Base-by-base conservation (phyloP, 2,888 invertebrate species). In the Dexiosoma caninum region DNA sequence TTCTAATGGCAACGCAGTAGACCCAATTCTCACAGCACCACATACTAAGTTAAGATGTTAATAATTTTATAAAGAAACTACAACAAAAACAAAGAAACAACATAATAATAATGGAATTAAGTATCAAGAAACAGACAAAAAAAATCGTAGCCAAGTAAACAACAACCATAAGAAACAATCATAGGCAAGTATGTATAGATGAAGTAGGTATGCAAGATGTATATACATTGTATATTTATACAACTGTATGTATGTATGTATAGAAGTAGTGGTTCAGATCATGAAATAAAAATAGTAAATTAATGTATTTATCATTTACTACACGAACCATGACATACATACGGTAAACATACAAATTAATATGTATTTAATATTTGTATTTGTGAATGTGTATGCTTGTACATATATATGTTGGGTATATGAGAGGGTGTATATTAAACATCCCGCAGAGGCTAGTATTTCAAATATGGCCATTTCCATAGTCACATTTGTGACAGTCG, bases 321-420 rank as follows among this genome's bases (percentile, higher is more conserved):
- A 81, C 81, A 77, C 81, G 77, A 81, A 81, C 81, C 81, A 81
- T 81, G 81, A 81, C 81, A 81, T 71, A 78, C 81, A 81, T 78
- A 81, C 44, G 46, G n/a, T 37, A 37, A 57, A 37, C 19, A 32
- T 57, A 32, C 64, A 66, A 53, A 76, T 76, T 60, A 67, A 67
- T 70, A 72, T 72, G 30, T 66, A 60, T 53, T 49, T 37, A 16
- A 27, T 19, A 5, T 1, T 40, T 16, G 21, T 5, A 46, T 12
- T 3, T 37, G 37, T 60, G 16, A 53, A n/a, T 32, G 40, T 55
- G 46, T 59, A 9, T 53, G 14, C 6, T 8, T 46, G 21, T 46
- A 6, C 12, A 0, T 10, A 44, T 42, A 62, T 44, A 35, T 57
- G 27, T 27, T 27, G 27, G 6, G 44, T 55, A 32, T 27, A 64